Conservation (phyloP, 2,113 vertebrate genomes). For the Rousettus leschenaultii region DNA sequence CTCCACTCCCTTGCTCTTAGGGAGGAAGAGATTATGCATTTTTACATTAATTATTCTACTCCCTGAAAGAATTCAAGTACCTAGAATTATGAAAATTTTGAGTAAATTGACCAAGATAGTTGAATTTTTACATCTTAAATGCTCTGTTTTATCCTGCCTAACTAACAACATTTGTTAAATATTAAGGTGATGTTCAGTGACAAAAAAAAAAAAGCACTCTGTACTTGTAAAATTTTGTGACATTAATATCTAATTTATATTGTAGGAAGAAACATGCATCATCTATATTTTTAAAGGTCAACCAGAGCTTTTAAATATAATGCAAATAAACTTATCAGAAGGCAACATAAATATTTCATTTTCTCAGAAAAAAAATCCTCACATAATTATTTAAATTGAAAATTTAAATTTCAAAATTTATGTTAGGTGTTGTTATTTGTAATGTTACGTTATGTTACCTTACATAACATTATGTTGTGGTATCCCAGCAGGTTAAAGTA, state of each 20-base stretch:
- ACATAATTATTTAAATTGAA: background rate
- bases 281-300: background rate
- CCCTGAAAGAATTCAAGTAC: background rate
- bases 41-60: background rate
- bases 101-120: background rate
- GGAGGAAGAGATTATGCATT: background rate
- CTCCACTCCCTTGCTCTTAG: background rate
- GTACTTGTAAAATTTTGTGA: background rate
- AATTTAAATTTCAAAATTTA: background rate
- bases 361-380: background rate
- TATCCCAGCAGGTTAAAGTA: background rate
- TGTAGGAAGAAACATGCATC: background rate
- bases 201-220: background rate
- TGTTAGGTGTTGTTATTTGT: background rate
- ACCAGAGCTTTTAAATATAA: background rate
- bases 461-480: background rate
- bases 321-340: background rate
- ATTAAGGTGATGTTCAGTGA: background rate
- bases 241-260: background rate
- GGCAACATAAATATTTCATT: background rate
- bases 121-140: background rate
- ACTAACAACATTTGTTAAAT: background rate
- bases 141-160: background rate
- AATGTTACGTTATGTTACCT: too few species aligned
- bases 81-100: background rate